Percentiles rank a stretch among this genome's conserved stretches.
These are phyloP conservation scores for Henricia sp. DNA, from an alignment of 53 echinoderm and acorn worm genomes.

Conservation along the genomic window DNA sequence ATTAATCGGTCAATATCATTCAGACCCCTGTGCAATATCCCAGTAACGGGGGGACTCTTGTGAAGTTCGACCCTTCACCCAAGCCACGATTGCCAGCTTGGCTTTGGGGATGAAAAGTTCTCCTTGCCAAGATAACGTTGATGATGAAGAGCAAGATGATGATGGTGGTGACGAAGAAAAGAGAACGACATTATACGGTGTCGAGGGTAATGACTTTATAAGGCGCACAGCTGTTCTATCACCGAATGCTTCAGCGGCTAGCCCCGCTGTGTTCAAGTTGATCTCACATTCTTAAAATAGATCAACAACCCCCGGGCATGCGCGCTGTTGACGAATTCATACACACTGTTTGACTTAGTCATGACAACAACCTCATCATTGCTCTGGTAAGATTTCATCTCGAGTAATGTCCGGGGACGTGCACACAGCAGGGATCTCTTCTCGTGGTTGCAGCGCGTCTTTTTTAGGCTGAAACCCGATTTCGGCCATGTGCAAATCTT, in stretches of 20 bases:
- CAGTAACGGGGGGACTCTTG: conserved; percentile 20
- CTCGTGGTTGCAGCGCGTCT: background rate
- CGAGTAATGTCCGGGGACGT: conserved; percentile 2
- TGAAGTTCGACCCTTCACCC: background rate
- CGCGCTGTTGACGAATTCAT: conserved; percentile 6
- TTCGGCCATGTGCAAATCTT: no score
- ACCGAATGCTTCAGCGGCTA: conserved; percentile 32
- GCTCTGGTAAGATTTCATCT: background rate
- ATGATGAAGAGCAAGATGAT: background rate
- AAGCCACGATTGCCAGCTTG: background rate
- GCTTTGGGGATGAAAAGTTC: background rate
- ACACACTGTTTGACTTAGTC: conserved; percentile 29
- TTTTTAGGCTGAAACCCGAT: no score
- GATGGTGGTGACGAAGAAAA: background rate
- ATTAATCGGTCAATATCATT: conserved; percentile 1
- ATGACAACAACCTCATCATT: conserved; percentile 47
- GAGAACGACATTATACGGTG: background rate
- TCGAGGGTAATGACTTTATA: conserved; percentile 56
- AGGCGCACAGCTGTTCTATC: conserved; percentile 53
- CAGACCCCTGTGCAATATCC: conserved; percentile 9
- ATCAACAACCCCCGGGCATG: conserved; percentile 59
- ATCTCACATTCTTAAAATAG: conserved; percentile 60
- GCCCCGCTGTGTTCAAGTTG: conserved; percentile 48
- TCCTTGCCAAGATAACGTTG: background rate
- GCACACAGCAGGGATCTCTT: background rate